Percentiles rank a stretch among this genome's conserved stretches.
Evolutionary conservation across 2,113 vertebrate species (phyloP).

Genomic region (Neodon shergylaensis): DNA sequence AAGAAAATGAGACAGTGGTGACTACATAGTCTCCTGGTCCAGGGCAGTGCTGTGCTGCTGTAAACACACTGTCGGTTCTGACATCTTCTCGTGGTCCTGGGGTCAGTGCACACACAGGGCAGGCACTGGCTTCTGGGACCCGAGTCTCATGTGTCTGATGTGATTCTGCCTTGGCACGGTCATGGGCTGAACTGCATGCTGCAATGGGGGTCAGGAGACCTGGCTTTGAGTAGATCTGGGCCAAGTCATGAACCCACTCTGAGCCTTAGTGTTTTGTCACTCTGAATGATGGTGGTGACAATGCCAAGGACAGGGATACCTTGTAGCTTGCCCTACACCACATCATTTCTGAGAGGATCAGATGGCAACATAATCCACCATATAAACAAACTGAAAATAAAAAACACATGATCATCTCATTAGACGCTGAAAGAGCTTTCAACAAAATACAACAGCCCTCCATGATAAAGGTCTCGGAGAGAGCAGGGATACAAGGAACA

Average conservation of each 20-base stretch:
- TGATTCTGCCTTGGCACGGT: not conserved
- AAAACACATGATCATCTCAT: too few species aligned
- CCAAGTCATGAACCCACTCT: not conserved
- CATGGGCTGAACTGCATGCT: too few species aligned
- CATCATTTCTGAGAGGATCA: not conserved
- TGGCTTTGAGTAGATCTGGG: not conserved
- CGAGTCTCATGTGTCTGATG: not conserved
- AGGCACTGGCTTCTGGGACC: not conserved
- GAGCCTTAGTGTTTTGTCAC: not conserved
- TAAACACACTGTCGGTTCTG: not conserved
- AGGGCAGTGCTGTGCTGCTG: not conserved
- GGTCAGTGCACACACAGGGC: not conserved
- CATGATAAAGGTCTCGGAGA: too few species aligned
- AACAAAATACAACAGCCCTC: too few species aligned
- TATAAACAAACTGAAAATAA: too few species aligned
- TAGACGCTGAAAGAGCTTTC: too few species aligned
- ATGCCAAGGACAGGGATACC: rapidly evolving
- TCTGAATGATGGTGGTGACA: not conserved
- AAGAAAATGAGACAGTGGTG: not conserved
- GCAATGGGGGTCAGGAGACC: not conserved
- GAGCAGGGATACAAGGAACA: too few species aligned
- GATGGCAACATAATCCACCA: not conserved
- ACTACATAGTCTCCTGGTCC: not conserved
- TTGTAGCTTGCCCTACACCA: not conserved
- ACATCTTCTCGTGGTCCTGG: too few species aligned